phyloP scores from a whole-genome alignment of 2,113 vertebrate genomes.

The Glaucidium brasilianum region DNA sequence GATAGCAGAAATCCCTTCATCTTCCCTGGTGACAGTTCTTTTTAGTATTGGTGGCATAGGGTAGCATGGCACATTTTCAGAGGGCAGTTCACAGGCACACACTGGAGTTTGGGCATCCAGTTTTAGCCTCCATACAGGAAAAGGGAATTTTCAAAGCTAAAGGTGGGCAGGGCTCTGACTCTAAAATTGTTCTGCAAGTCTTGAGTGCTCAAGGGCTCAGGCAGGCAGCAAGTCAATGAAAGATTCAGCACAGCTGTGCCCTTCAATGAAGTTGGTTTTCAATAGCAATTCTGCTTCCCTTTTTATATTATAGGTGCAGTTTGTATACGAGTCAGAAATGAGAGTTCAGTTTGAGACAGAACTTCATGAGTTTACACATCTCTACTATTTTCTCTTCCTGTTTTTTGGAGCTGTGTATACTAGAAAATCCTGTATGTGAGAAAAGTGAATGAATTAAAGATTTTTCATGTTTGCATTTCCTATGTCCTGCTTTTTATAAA shows the following conservation, averaged over 20 bases:
- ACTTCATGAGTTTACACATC: background rate
- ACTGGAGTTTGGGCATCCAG: background rate
- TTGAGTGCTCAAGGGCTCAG: background rate
- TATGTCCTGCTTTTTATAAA: background rate
- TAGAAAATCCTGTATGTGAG: background rate
- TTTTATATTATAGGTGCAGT: background rate
- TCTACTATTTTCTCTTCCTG: background rate
- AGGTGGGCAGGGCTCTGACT: background rate
- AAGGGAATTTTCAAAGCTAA: slow-evolving; percentile 4
- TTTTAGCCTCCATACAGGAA: background rate
- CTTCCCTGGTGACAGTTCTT: background rate
- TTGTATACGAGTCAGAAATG: background rate
- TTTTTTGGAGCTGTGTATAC: background rate
- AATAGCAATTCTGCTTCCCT: background rate
- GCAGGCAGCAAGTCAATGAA: background rate
- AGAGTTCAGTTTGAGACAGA: background rate
- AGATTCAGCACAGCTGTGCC: background rate
- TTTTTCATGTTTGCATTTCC: background rate
- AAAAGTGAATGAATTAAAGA: background rate
- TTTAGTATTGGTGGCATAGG: background rate
- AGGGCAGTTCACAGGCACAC: background rate
- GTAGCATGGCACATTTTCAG: background rate
- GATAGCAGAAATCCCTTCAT: background rate
- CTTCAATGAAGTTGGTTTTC: background rate
- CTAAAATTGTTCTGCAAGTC: background rate